Evolutionary conservation across 92 coral and sea anemone species (phyloP).

Genomic region (Umimayanthus kanabou): DNA sequence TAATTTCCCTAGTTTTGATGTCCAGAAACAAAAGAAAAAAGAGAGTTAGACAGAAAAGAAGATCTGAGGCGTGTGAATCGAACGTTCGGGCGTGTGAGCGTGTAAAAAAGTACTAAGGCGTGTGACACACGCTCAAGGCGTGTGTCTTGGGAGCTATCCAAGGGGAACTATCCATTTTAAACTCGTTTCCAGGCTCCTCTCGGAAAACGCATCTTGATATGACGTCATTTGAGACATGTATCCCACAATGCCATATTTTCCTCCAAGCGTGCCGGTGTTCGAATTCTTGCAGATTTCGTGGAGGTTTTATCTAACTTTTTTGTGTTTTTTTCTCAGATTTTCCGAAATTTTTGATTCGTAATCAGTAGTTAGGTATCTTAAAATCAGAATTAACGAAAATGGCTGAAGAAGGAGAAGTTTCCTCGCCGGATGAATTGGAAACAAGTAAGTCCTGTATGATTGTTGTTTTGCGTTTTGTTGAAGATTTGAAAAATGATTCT

Average conservation of each 20-base stretch:
- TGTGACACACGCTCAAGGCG: no score
- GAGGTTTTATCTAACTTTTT: background rate
- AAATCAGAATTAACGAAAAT: slow-evolving; percentile 28
- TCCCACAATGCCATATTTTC: slow-evolving; percentile 15
- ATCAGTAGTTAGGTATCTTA: background rate
- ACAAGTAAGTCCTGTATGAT: slow-evolving; percentile 70
- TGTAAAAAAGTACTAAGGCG: no score
- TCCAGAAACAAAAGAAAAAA: no score
- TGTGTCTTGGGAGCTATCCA: no score
- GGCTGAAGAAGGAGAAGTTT: slow-evolving; percentile 98
- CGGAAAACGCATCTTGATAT: background rate
- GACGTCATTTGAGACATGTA: slow-evolving; percentile 23
- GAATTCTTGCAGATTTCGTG: slow-evolving; percentile 7
- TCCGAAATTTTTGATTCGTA: background rate
- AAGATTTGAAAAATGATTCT: background rate
- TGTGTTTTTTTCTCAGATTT: background rate
- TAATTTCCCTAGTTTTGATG: no score
- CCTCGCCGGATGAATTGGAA: slow-evolving; percentile 96
- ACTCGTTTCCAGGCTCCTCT: no score
- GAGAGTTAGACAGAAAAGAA: no score
- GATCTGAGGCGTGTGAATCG: no score
- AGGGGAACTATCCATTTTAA: no score
- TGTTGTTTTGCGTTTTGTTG: background rate
- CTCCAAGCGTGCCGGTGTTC: slow-evolving; percentile 39
- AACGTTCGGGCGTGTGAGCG: no score